A percentile compares a stretch with the other conserved stretches of the same genome.
phyloP scores from a whole-genome alignment of 2,113 vertebrate genomes.

The Cynopterus brachyotis region DNA sequence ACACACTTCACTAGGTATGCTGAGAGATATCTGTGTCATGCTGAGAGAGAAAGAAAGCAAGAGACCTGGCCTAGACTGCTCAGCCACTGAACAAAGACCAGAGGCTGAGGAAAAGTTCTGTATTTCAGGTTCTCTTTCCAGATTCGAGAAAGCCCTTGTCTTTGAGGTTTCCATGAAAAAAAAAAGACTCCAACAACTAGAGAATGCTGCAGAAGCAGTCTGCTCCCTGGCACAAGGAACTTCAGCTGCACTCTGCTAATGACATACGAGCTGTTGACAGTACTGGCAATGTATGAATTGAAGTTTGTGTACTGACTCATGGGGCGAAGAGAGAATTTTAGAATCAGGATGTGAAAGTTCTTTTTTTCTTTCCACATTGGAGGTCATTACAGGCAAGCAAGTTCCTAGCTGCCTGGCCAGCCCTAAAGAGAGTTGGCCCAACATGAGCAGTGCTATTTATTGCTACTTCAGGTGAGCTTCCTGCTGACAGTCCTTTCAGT shows the following conservation, averaged over 20 bases:
- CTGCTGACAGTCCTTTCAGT: not conserved
- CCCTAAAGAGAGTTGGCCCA: not conserved
- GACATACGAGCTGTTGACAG: slow-evolving; percentile 72
- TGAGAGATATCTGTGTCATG: not conserved
- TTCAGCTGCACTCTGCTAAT: not conserved
- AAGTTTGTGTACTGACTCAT: slow-evolving; percentile 73
- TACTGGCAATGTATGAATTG: slow-evolving; percentile 66
- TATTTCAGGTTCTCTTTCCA: not conserved
- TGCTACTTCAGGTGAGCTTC: slow-evolving; percentile 2
- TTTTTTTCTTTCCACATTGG: slow-evolving; percentile 68
- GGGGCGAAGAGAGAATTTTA: slow-evolving; percentile 58
- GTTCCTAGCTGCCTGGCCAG: not conserved
- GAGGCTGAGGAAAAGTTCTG: not conserved
- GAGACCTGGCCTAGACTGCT: accelerated
- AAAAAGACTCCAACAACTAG: not conserved
- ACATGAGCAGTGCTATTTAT: not conserved
- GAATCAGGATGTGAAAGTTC: slow-evolving; percentile 62
- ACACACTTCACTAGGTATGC: not conserved
- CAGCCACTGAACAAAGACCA: not conserved
- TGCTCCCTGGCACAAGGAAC: not conserved
- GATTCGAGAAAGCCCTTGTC: not conserved
- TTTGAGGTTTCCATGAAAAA: not conserved
- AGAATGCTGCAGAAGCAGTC: not conserved
- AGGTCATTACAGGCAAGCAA: slow-evolving; percentile 20
- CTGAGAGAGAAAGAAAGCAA: not conserved